phyloP scores from a whole-genome alignment of 2,797 vertebrate species.

The Gallirallus australis region DNA sequence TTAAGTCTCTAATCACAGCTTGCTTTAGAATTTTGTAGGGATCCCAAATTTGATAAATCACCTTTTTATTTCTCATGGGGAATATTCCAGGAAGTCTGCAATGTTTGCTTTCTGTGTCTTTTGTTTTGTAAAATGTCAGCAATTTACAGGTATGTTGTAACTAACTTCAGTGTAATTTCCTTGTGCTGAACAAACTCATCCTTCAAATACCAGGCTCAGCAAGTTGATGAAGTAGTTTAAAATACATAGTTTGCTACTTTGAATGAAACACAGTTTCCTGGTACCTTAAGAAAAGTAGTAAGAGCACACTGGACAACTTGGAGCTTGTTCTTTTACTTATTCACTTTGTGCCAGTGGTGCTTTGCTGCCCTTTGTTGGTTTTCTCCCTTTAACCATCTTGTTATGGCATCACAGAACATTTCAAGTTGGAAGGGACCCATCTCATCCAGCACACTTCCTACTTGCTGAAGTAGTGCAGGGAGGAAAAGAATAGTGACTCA shows the following conservation, averaged over 20 bases:
- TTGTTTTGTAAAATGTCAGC: background rate
- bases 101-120: background rate
- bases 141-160: background rate
- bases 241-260: background rate
- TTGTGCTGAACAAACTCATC: background rate
- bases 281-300: background rate
- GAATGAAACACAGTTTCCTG: background rate
- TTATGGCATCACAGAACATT: background rate
- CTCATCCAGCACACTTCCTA: background rate
- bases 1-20: background rate
- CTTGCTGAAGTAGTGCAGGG: background rate
- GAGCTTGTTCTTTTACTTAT: background rate
- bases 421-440: background rate
- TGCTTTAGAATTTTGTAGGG: background rate
- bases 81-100: background rate
- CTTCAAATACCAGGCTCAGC: slow-evolving; percentile 4
- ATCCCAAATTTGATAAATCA: background rate
- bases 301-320: background rate
- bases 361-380: background rate
- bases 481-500: background rate
- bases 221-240: background rate
- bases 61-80: background rate
- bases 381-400: background rate
- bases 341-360: background rate
- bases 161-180: background rate